Evolutionary conservation across 1,140 invertebrate species (phyloP).

Genomic region (Polypedilum pembai): DNA sequence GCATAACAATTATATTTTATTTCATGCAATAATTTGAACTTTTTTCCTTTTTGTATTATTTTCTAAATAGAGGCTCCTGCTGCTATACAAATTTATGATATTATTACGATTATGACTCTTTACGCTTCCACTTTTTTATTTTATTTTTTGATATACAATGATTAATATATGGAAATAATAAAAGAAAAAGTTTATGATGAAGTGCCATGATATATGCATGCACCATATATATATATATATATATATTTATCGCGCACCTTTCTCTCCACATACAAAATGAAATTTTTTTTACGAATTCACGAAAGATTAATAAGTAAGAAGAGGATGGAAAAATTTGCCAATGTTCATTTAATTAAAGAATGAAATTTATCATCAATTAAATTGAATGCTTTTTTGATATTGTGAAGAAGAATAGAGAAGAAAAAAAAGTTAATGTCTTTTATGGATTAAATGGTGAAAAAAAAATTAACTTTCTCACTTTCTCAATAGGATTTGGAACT

Average conservation of each 20-base stretch:
- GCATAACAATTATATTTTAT: background rate
- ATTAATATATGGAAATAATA: background rate
- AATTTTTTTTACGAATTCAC: background rate
- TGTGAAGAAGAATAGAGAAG: background rate
- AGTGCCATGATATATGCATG: background rate
- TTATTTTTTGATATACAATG: background rate
- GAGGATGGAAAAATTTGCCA: background rate
- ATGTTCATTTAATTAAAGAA: slow-evolving; percentile 8
- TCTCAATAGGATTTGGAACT: too few relatives aligned
- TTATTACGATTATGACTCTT: background rate
- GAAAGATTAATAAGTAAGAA: background rate
- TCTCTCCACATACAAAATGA: background rate
- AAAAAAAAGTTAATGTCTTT: slow-evolving; percentile 20
- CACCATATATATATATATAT: background rate
- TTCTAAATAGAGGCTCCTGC: background rate
- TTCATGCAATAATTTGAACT: background rate
- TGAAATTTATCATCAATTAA: slow-evolving; percentile 23
- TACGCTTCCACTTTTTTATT: slow-evolving; percentile 2
- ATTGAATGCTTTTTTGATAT: slow-evolving; percentile 23
- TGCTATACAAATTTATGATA: background rate
- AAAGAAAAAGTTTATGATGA: background rate
- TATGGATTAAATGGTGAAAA: slow-evolving; percentile 24
- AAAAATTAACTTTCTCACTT: background rate
- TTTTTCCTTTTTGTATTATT: background rate
- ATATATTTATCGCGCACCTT: background rate